A percentile compares a stretch with the other conserved stretches of the same genome.
Conservation (phyloP, 2,888 invertebrate species). For the Eretmocerus hayati region DNA sequence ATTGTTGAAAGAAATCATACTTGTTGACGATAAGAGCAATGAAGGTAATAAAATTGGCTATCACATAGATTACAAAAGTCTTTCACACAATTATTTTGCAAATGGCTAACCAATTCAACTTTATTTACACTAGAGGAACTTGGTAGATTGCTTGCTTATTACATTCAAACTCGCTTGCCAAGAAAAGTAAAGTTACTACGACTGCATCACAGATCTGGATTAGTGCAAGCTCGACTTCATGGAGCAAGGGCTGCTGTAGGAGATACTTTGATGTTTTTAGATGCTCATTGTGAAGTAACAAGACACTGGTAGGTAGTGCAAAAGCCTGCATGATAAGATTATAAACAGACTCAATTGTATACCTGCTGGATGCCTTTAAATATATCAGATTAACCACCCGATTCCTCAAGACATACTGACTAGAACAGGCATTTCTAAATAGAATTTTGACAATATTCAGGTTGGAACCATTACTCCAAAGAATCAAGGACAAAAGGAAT, state of each 20-base stretch:
- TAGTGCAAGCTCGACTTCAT: conserved; percentile 82
- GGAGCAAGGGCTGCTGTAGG: conserved; percentile 80
- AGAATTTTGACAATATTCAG: too few relatives aligned
- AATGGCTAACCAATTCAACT: conserved; percentile 10
- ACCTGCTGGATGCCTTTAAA: too few relatives aligned
- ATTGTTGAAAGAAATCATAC: conserved; percentile 81
- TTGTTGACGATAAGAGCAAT: conserved; percentile 91
- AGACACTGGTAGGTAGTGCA: conserved; percentile 63
- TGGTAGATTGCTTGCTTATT: conserved; percentile 73
- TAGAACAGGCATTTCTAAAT: too few relatives aligned
- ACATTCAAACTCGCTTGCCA: conserved; percentile 66
- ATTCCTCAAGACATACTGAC: too few relatives aligned
- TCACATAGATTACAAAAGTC: not conserved
- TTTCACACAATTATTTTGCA: not conserved
- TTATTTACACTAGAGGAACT: conserved; percentile 58
- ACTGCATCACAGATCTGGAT: conserved; percentile 67
- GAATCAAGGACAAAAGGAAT: conserved; percentile 72
- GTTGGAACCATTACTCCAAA: conserved; percentile 80
- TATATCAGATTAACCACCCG: too few relatives aligned
- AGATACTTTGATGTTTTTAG: conserved; percentile 77
- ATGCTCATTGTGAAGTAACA: conserved; percentile 86
- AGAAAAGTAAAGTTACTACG: conserved; percentile 67
- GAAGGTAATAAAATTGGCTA: conserved; percentile 54
- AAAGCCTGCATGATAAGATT: too few relatives aligned
- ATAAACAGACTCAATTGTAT: too few relatives aligned